Percentiles rank a stretch among this genome's conserved stretches.
Conservation (phyloP, 1,140 invertebrate genomes). For the Gryllus bimaculatus region DNA sequence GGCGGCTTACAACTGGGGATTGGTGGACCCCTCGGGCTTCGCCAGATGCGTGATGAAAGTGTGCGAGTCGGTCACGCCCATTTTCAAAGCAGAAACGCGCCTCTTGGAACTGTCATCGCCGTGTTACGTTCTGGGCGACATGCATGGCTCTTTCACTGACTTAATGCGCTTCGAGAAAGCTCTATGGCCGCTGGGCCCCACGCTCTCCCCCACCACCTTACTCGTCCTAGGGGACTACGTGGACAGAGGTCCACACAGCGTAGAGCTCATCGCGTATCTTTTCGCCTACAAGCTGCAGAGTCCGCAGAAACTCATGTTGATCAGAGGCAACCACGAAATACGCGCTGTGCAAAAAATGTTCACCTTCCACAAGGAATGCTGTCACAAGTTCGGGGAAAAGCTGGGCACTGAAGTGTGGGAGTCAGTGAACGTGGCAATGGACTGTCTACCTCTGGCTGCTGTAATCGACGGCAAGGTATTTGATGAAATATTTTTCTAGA, state of each 20-base stretch:
- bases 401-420: constrained; percentile 54
- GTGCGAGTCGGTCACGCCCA: constrained; percentile 27
- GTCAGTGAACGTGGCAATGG: constrained; percentile 57
- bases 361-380: constrained; percentile 54
- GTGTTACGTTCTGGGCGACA: constrained; percentile 47
- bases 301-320: constrained; percentile 47
- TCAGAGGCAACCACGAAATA: constrained; percentile 58
- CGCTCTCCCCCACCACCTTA: constrained; percentile 46
- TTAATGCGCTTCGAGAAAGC: constrained; percentile 50
- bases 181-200: constrained; percentile 47
- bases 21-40: constrained; percentile 8
- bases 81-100: constrained; percentile 36
- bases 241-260: constrained; percentile 47
- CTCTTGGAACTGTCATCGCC: constrained; percentile 42
- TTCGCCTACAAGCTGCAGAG: constrained; percentile 52
- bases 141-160: constrained; percentile 52
- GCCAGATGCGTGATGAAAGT: constrained; percentile 25
- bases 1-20: not conserved
- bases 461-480: constrained; percentile 55
- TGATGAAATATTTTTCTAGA: not conserved
- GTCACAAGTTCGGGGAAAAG: constrained; percentile 53
- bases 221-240: constrained; percentile 61
- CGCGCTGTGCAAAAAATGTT: constrained; percentile 58
- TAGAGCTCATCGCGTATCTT: constrained; percentile 54
- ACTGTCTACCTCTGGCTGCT: constrained; percentile 59